Evolutionary conservation across 2,113 vertebrate species (phyloP), one percentile per base, ranked within the genome.

Genomic region (Polypterus bichir): DNA sequence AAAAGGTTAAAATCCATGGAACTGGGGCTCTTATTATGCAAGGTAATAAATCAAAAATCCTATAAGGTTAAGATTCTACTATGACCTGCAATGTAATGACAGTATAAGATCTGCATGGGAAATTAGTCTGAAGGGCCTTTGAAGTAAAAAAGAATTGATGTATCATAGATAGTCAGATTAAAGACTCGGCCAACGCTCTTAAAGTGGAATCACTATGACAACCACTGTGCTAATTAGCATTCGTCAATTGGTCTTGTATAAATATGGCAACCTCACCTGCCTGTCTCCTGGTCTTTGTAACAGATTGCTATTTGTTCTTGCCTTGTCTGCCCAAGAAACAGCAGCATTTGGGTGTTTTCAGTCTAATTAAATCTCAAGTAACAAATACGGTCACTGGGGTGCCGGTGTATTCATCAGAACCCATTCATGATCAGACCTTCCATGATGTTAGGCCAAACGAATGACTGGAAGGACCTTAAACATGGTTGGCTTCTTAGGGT

Each of bases 11-110:
- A 57, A 62, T 53, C 45, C 49, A 11, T 45, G 49, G 49, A 62
- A 59, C 62, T 47, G 27, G n/a, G 11, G 47, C 44, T 47, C 52
- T 59, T 53, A 59, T 54, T 47, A 62, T 59, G 44, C 46, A 9
- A 49, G 60, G 48, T 57, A 58, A 66, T 62, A 62, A 54, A 62
- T 62, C 65, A 66, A 62, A 66, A 62, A 62, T 55, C 56, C 60
- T 54, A 59, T 44, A 59, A 27, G 60, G 60, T 62, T 59, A 66
- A 59, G 59, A 48, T 62, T 59, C 56, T 58, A 51, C 61, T 44
- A 27, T 55, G 56, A 66, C 57, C 56, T 44, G 5, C 27, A 44
- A 62, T 62, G 56, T 62, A 59, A 62, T 47, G 54, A 53, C 56
- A 46, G 60, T 48, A 49, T 58, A 62, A 3, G 53, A 66, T 58